phyloP scores from a whole-genome alignment of 1,140 invertebrate genomes.

The Trachymyrmex cornetzi region DNA sequence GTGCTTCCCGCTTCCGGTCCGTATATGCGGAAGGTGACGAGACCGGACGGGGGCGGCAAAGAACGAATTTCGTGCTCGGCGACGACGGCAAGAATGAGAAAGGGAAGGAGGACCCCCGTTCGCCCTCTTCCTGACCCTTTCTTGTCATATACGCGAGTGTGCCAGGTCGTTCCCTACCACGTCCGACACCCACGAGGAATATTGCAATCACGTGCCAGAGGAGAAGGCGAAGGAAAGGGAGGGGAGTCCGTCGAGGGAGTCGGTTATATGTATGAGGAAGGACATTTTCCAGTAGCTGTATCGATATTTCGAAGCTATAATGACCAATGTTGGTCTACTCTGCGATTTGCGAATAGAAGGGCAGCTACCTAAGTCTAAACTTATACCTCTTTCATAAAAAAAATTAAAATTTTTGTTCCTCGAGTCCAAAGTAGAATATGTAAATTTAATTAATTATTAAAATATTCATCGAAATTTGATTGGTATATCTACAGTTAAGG shows the following conservation, averaged over 20 bases:
- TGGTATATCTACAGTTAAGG: neutral
- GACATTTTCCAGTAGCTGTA: conserved; percentile 16
- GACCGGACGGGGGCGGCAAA: neutral
- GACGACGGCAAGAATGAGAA: conserved; percentile 15
- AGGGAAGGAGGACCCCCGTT: conserved; percentile 23
- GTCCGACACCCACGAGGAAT: conserved; percentile 70
- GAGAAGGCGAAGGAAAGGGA: neutral
- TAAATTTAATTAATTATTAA: conserved; percentile 8
- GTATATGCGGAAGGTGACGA: conserved; percentile 45
- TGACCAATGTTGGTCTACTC: neutral
- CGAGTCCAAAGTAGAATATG: neutral
- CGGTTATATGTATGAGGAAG: conserved; percentile 45
- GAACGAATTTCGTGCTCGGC: conserved; percentile 68
- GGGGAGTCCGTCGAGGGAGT: conserved; percentile 39
- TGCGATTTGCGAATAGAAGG: neutral
- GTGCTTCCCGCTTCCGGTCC: conserved; percentile 61
- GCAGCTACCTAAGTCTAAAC: neutral
- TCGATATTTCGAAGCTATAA: conserved; percentile 34
- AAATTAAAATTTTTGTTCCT: neutral
- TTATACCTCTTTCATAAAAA: neutral
- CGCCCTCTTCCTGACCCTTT: conserved; percentile 38
- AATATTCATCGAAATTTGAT: neutral
- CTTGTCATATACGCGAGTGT: conserved; percentile 47
- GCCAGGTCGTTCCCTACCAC: conserved; percentile 50
- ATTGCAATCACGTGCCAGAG: conserved; percentile 67